phyloP scores from a whole-genome alignment of 2,113 vertebrate species.

The Urocynchramus pylzowi region DNA sequence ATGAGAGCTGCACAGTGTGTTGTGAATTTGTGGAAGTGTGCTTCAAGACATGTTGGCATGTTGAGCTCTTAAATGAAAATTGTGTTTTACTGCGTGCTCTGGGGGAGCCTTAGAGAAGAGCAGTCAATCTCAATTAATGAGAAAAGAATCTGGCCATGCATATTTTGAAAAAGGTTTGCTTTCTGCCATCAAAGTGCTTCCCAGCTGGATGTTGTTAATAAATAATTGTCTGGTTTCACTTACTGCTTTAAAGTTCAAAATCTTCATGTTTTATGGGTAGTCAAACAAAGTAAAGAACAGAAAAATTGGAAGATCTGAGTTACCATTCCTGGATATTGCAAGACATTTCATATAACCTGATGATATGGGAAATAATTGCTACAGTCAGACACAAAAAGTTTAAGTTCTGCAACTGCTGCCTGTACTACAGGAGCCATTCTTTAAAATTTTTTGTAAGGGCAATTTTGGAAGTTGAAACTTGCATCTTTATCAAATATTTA shows the following conservation, averaged over 20 bases:
- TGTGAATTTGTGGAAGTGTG: conserved; percentile 11
- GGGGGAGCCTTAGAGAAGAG: not conserved
- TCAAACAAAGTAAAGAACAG: not conserved
- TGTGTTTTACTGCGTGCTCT: not conserved
- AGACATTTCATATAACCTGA: not conserved
- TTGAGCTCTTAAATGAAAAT: not conserved
- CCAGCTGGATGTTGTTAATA: conserved; percentile 35
- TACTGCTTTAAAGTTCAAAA: not conserved
- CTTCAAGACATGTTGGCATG: not conserved
- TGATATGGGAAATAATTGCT: not conserved
- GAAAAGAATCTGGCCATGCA: not conserved
- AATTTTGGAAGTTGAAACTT: not conserved
- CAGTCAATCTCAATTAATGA: conserved; percentile 37
- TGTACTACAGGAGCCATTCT: not conserved
- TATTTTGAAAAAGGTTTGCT: conserved; percentile 12
- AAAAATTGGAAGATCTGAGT: not conserved
- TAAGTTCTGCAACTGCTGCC: not conserved
- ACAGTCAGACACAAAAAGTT: not conserved
- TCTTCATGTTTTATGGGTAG: not conserved
- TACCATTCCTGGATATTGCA: not conserved
- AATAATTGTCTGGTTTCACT: conserved; percentile 37
- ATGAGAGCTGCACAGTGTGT: not conserved
- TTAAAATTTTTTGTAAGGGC: not conserved
- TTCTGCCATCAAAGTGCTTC: conserved; percentile 31
- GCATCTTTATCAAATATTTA: not conserved